phyloP scores from a whole-genome alignment of 2,888 invertebrate species.

The Aradus depressus region DNA sequence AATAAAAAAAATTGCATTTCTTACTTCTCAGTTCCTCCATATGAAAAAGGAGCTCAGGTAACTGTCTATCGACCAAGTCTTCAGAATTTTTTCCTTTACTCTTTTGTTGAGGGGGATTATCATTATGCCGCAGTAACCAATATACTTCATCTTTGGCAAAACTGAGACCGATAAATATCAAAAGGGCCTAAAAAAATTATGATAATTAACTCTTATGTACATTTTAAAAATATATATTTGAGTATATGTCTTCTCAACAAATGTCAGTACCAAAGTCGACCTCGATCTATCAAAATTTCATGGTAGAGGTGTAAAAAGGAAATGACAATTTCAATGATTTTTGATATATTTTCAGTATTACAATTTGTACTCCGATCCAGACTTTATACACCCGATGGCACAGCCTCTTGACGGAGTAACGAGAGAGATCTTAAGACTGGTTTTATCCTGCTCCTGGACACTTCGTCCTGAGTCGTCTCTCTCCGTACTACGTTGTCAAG shows the following conservation, averaged over 20 bases:
- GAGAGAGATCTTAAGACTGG: too few species aligned
- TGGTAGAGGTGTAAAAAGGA: too few species aligned
- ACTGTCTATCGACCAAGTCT: conserved; percentile 86
- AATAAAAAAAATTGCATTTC: conserved; percentile 2
- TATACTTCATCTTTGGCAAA: conserved; percentile 93
- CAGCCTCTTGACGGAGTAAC: too few species aligned
- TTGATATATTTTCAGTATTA: too few species aligned
- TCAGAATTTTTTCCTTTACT: conserved; percentile 80
- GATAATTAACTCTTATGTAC: neutral
- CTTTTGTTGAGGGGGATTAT: conserved; percentile 81
- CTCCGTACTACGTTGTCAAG: too few species aligned
- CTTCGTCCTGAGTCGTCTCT: too few species aligned
- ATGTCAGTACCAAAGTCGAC: too few species aligned
- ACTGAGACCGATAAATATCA: conserved; percentile 92
- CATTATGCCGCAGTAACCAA: conserved; percentile 92
- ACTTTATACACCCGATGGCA: too few species aligned
- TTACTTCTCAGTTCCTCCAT: conserved; percentile 89
- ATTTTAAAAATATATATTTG: neutral
- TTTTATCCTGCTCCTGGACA: too few species aligned
- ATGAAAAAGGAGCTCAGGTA: conserved; percentile 94
- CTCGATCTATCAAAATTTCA: too few species aligned
- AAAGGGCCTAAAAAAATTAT: conserved; percentile 49
- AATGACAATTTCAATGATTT: too few species aligned
- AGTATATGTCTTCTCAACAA: neutral
- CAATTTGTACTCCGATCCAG: too few species aligned